These are phyloP conservation scores for Macroglossus sobrinus DNA, from an alignment of 2,113 vertebrate species.

Conservation along the genomic window DNA sequence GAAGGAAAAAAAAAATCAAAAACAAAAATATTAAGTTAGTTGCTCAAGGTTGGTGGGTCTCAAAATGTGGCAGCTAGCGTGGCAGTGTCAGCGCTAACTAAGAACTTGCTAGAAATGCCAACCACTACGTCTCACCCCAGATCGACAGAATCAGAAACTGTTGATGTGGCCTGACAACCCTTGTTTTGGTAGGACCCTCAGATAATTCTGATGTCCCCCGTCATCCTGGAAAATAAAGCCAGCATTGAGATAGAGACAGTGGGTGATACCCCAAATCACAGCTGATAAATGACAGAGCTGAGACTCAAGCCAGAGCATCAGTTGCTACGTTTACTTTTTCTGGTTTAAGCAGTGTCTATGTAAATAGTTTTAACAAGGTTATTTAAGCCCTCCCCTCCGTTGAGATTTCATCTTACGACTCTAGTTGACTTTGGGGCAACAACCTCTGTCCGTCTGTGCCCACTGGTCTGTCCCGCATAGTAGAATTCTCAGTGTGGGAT, in stretches of 20 bases:
- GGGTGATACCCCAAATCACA: background rate
- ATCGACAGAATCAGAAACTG: background rate
- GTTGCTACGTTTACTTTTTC: background rate
- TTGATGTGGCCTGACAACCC: background rate
- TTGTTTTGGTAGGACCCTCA: background rate
- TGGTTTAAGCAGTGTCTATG: background rate
- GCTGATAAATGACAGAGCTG: background rate
- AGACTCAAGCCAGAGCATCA: background rate
- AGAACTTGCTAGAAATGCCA: background rate
- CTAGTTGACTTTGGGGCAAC: background rate
- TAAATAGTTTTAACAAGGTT: background rate
- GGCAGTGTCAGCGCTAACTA: background rate
- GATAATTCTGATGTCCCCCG: background rate
- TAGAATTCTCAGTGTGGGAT: background rate
- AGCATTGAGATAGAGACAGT: background rate
- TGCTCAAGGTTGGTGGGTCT: background rate
- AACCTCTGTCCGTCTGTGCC: background rate
- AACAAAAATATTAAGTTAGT: background rate
- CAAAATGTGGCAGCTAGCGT: background rate
- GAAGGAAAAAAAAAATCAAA: background rate
- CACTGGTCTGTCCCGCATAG: background rate
- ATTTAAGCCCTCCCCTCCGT: background rate
- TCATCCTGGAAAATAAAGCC: background rate
- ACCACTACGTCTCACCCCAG: rapidly evolving
- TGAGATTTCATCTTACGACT: background rate